Conservation (phyloP, 1,140 invertebrate species). For the Drosophila parabipectinata region DNA sequence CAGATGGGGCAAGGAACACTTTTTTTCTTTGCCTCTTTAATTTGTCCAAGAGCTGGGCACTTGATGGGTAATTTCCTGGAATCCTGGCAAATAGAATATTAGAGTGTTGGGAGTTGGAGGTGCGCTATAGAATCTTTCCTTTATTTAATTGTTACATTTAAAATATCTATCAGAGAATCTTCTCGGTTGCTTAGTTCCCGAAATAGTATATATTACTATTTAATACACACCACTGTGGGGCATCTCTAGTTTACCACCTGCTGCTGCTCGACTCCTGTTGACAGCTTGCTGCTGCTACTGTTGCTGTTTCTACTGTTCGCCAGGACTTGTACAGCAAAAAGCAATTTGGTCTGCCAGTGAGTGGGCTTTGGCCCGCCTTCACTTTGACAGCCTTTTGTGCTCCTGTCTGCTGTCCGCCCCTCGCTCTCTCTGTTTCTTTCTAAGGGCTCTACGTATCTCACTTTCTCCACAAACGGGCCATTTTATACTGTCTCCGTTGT, state of each 20-base stretch:
- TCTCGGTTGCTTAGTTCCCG: too few species aligned
- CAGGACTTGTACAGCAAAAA: constrained; percentile 56
- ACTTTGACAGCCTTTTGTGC: constrained; percentile 57
- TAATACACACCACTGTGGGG: constrained; percentile 15
- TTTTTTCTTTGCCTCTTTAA: constrained; percentile 5
- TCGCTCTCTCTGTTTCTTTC: constrained; percentile 11
- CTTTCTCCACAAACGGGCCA: constrained; percentile 37
- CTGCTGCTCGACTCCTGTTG: constrained; percentile 36
- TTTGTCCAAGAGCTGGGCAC: constrained; percentile 9
- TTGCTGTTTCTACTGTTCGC: constrained; percentile 17
- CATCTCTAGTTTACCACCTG: constrained; percentile 50
- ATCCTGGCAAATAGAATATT: neutral
- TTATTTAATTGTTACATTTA: too few species aligned
- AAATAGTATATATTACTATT: neutral
- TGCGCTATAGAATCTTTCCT: too few species aligned
- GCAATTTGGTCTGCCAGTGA: constrained; percentile 66
- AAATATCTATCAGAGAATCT: too few species aligned
- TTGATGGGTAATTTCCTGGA: constrained; percentile 11
- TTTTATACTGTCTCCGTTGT: constrained; percentile 37
- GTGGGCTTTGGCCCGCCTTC: constrained; percentile 31
- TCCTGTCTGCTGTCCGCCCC: constrained; percentile 18
- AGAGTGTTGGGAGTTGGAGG: neutral
- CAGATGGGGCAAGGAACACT: neutral
- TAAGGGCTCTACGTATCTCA: neutral
- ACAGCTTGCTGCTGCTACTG: constrained; percentile 17